Conservation (phyloP, 2,888 invertebrate genomes). For the Lithophane leautieri region DNA sequence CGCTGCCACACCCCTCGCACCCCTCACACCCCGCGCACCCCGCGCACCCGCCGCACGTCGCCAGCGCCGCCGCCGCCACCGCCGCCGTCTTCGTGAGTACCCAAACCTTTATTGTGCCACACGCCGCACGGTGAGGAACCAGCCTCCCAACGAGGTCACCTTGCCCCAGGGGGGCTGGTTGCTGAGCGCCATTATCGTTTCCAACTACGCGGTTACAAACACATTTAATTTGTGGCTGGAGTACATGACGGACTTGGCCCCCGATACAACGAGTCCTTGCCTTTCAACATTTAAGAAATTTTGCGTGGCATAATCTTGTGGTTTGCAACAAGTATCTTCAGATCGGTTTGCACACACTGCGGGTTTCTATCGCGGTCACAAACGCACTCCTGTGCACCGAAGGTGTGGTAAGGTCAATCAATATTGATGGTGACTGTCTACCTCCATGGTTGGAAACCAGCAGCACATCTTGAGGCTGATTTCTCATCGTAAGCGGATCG, state of each 20-base stretch:
- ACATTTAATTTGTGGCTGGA: neutral
- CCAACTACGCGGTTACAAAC: neutral
- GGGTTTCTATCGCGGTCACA: neutral
- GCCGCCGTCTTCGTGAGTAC: conserved; percentile 78
- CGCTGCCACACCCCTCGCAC: conserved; percentile 76
- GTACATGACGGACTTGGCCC: neutral
- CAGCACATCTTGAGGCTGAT: too few species aligned
- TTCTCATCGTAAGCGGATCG: neutral
- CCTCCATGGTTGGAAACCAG: neutral
- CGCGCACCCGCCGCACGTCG: conserved; percentile 62
- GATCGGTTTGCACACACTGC: neutral
- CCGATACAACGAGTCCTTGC: too few species aligned
- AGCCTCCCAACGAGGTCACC: neutral
- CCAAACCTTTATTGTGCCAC: neutral
- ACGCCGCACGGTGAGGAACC: neutral
- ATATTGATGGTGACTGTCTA: neutral
- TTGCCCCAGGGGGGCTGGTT: neutral
- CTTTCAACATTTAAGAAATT: neutral
- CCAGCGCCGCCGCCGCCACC: conserved; percentile 72
- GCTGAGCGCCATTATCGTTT: neutral
- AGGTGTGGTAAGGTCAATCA: neutral
- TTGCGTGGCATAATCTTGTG: neutral
- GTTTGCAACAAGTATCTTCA: neutral
- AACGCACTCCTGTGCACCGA: neutral
- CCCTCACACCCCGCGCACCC: conserved; percentile 66